Evolutionary conservation across 2,888 invertebrate species (phyloP).

Genomic region (Lepetodrilus schrolli): DNA sequence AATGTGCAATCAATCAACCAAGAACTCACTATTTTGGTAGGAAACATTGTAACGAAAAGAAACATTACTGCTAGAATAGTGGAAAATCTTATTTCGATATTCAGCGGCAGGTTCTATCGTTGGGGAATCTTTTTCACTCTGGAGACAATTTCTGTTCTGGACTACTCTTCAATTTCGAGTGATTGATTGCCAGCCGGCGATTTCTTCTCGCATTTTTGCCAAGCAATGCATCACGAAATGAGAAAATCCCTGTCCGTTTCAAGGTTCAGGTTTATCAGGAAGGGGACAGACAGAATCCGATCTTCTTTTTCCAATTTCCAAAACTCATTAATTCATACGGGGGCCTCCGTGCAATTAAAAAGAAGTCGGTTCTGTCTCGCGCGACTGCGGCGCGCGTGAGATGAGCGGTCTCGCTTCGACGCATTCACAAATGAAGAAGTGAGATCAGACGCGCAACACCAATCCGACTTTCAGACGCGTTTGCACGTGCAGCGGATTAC

Average conservation of each 20-base stretch:
- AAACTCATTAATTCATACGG: slow-evolving; percentile 27
- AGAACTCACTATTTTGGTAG: slow-evolving; percentile 23
- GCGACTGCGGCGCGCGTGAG: not conserved
- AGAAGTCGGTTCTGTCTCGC: slow-evolving; percentile 15
- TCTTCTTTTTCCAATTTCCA: slow-evolving; percentile 20
- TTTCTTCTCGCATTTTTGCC: slow-evolving; percentile 29
- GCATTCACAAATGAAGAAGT: slow-evolving; percentile 10
- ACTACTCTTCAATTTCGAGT: slow-evolving; percentile 27
- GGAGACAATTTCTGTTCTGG: slow-evolving; percentile 8
- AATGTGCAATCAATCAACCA: slow-evolving; percentile 18
- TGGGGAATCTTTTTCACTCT: slow-evolving; percentile 23
- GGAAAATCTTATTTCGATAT: slow-evolving; percentile 32
- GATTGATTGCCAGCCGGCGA: slow-evolving; percentile 17
- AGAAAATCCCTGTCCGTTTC: slow-evolving; percentile 27
- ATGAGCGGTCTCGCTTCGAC: slow-evolving; percentile 21
- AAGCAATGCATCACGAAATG: slow-evolving; percentile 24
- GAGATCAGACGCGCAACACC: not conserved
- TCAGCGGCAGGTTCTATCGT: slow-evolving; percentile 27
- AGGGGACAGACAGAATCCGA: slow-evolving; percentile 14
- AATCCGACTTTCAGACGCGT: slow-evolving; percentile 21
- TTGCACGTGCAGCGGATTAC: slow-evolving; percentile 22
- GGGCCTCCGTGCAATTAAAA: slow-evolving; percentile 24
- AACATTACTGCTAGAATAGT: slow-evolving; percentile 17
- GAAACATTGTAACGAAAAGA: slow-evolving; percentile 25
- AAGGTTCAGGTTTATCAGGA: slow-evolving; percentile 11